Evolutionary conservation across 92 coral and sea anemone genomes (phyloP).

Genomic region (Palythoa heliodiscus): DNA sequence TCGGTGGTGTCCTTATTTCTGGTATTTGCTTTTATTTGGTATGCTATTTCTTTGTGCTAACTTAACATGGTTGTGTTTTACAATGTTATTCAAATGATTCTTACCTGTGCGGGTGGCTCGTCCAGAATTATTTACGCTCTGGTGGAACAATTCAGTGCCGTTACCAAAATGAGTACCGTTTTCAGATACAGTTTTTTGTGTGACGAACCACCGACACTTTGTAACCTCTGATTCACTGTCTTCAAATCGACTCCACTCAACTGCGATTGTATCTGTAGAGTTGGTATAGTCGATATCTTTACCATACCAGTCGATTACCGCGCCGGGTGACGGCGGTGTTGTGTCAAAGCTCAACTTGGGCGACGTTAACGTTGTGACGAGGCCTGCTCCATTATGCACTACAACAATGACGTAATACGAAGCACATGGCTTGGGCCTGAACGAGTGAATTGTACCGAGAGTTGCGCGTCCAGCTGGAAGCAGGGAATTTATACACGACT

Average conservation of each 20-base stretch:
- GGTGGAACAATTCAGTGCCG: constrained; percentile 60
- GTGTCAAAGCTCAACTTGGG: constrained; percentile 36
- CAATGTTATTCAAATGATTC: neutral
- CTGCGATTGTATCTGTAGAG: constrained; percentile 57
- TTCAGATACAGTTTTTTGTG: constrained; percentile 75
- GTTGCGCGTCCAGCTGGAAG: constrained; percentile 23
- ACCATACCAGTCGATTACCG: constrained; percentile 74
- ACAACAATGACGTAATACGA: constrained; percentile 17
- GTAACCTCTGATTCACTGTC: constrained; percentile 81
- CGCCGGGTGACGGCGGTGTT: constrained; percentile 53
- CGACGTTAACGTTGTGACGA: constrained; percentile 29
- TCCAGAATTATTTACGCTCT: constrained; percentile 59
- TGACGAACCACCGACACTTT: constrained; percentile 74
- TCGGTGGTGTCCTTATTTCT: too few relatives aligned
- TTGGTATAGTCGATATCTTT: constrained; percentile 73
- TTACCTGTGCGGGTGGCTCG: constrained; percentile 54
- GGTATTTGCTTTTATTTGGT: neutral
- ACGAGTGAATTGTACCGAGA: constrained; percentile 20
- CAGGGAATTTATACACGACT: constrained; percentile 45
- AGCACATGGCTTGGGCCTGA: constrained; percentile 23
- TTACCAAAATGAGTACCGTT: constrained; percentile 77
- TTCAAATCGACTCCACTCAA: constrained; percentile 79
- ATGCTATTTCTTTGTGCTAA: neutral
- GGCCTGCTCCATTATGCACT: constrained; percentile 18
- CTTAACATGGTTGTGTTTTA: neutral